Conservation (phyloP, 2,888 invertebrate genomes). For the Drosophila cognata region DNA sequence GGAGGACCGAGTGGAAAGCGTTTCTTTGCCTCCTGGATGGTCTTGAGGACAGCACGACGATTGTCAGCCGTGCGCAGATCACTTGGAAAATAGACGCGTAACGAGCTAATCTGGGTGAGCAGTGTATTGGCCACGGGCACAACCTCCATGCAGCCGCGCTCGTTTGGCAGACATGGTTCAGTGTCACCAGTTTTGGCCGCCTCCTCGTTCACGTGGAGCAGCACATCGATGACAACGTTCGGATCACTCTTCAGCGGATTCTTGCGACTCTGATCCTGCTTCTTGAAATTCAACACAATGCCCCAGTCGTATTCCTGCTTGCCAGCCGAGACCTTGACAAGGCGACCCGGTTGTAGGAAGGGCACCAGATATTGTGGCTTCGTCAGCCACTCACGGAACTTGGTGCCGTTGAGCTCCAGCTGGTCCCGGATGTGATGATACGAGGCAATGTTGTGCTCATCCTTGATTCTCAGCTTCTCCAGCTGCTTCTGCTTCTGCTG, state of each 20-base stretch:
- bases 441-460: conserved; percentile 91
- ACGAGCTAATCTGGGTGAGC: conserved; percentile 94
- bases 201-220: conserved; percentile 91
- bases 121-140: conserved; percentile 93
- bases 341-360: conserved; percentile 96
- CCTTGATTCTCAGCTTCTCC: conserved; percentile 88
- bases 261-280: conserved; percentile 86
- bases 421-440: conserved; percentile 95
- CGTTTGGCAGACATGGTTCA: conserved; percentile 89
- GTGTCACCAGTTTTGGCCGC: conserved; percentile 87
- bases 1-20: conserved; percentile 95
- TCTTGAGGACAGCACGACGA: conserved; percentile 93
- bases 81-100: conserved; percentile 95
- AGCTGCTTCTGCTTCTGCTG: conserved; percentile 88
- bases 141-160: conserved; percentile 90
- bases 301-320: conserved; percentile 98
- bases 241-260: conserved; percentile 86
- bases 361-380: conserved; percentile 95
- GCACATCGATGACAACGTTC: conserved; percentile 90
- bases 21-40: conserved; percentile 94
- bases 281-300: conserved; percentile 96
- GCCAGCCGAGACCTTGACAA: conserved; percentile 95
- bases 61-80: conserved; percentile 94
- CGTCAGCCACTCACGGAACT: conserved; percentile 92
- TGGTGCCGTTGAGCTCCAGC: conserved; percentile 89